Evolutionary conservation across 2,797 vertebrate genomes (phyloP), one percentile per base, ranked within the genome.

Genomic region (Gallinago stenura): DNA sequence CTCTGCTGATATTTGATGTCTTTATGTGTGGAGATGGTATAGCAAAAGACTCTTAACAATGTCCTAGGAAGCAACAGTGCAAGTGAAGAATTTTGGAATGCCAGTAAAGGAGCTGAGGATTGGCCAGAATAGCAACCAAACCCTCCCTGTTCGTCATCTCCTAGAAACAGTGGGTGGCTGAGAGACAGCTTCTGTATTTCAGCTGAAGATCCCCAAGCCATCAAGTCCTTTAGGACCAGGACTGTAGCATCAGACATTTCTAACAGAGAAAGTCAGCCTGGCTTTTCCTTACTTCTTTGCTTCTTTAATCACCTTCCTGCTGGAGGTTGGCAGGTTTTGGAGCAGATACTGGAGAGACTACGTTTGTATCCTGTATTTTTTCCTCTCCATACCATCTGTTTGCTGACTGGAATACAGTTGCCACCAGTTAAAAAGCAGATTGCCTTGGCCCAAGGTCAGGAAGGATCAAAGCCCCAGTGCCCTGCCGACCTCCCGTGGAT

Each of bases 371-470:
- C 91, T 18, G 12, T 91, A 51, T 72, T 95, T 97, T 97, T 97
- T 86, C 28, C 62, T 87, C 77, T 91, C 69, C 0, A 0, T 82
- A 22, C 98, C 98, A 98, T 98, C 98, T 98, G 98, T 97, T 98
- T 75, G 5, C 58, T 82, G 95, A 96, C 92, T 96, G 89, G 95
- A 95, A 97, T 98, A 97, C 91, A 95, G 94, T 98, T 97, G 95
- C 95, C 7, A 60, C 90, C 75, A 95, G 97, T 97, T 98, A 97
- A 95, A 97, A 97, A 97, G 88, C 97, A 97, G 96, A 97, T 97
- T 98, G 96, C 86, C 66, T 97, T 98, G 96, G 96, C 92, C 94
- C 87, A 96, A 96, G 97, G 95, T 98, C 97, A 43, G 41, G 57
- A 96, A 43, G 41, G 57, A 96, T 64, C 18, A 0, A 90, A 97